phyloP scores from a whole-genome alignment of 2,113 vertebrate genomes.

The Corapipo altera region DNA sequence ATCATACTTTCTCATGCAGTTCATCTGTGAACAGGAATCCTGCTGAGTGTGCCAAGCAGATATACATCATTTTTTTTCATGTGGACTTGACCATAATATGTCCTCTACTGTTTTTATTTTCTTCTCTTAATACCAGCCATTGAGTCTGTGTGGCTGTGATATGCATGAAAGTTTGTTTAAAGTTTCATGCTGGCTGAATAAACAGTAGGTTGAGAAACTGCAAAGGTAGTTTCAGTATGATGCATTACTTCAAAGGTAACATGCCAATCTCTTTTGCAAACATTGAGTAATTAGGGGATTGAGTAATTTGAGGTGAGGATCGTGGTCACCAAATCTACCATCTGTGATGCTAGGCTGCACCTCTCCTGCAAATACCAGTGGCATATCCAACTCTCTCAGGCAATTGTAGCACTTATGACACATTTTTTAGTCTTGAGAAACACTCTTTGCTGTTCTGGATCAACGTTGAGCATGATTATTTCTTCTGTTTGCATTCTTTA shows the following conservation, averaged over 20 bases:
- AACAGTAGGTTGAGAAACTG: conserved; percentile 38
- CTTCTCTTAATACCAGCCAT: not conserved
- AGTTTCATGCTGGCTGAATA: conserved; percentile 26
- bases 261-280: conserved; percentile 41
- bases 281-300: not conserved
- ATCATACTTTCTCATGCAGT: not conserved
- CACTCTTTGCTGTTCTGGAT: not conserved
- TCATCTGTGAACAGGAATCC: not conserved
- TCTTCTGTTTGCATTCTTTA: not conserved
- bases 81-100: not conserved
- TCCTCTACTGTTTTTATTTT: not conserved
- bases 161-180: not conserved
- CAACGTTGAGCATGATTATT: not conserved
- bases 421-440: conserved; percentile 1
- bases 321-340: not conserved
- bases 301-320: conserved; percentile 26
- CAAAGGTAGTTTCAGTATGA: conserved; percentile 46
- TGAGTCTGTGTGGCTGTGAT: not conserved
- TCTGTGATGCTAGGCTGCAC: not conserved
- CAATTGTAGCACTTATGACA: not conserved
- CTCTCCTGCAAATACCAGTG: not conserved
- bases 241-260: conserved; percentile 39
- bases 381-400: not conserved
- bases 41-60: conserved; percentile 1
- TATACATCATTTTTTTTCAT: not conserved